Percentiles rank a stretch among this genome's conserved stretches.
Evolutionary conservation across 2,797 vertebrate species (phyloP).

Genomic region (Clangula hyemalis): DNA sequence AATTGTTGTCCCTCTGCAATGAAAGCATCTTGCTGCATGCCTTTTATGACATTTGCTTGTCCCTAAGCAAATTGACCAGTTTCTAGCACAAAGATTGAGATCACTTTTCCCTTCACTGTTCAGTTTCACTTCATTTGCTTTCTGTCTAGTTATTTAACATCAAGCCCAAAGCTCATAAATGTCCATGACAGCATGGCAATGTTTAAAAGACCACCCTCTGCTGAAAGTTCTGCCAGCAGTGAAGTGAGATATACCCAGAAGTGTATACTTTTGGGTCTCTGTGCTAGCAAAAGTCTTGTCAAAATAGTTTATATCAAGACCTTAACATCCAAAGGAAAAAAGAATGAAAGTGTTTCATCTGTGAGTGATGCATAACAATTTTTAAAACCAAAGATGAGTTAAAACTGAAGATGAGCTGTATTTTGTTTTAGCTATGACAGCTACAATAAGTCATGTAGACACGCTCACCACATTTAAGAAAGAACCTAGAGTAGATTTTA

Average conservation of each 20-base stretch:
- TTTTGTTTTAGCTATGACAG: background rate
- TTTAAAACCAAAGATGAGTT: background rate
- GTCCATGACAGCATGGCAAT: accelerated
- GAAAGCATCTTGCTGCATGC: background rate
- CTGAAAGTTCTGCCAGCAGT: background rate
- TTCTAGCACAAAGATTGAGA: background rate
- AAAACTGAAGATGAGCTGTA: background rate
- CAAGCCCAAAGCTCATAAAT: background rate
- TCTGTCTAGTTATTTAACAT: background rate
- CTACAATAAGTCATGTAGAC: background rate
- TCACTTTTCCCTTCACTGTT: background rate
- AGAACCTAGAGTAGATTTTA: background rate
- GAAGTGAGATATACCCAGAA: background rate
- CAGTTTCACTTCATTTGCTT: accelerated
- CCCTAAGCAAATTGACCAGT: background rate
- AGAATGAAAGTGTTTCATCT: background rate
- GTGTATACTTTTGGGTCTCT: background rate
- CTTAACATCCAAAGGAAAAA: background rate
- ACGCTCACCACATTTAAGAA: background rate
- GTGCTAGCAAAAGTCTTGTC: background rate
- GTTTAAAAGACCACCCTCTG: background rate
- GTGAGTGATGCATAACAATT: background rate
- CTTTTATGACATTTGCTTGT: background rate
- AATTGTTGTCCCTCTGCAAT: background rate
- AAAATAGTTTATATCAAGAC: background rate